phyloP scores from a whole-genome alignment of 2,888 invertebrate genomes.

The Hypena proboscidalis region DNA sequence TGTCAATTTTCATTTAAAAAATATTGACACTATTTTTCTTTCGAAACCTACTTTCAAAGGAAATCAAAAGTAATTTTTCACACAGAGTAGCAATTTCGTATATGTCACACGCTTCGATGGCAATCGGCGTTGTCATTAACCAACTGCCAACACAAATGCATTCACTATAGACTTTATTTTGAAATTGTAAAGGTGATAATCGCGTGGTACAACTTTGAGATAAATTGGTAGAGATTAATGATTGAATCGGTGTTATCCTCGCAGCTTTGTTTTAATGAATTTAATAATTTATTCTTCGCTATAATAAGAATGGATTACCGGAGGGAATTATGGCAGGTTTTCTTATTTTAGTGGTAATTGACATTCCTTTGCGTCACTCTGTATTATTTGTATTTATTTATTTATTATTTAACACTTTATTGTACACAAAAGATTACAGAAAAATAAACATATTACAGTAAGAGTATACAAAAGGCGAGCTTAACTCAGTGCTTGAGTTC shows the following conservation, averaged over 20 bases:
- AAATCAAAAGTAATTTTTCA: slow-evolving; percentile 59
- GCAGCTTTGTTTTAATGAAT: slow-evolving; percentile 38
- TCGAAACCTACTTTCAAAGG: slow-evolving; percentile 24
- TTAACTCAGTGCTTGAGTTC: too few relatives aligned
- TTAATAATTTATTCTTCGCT: slow-evolving; percentile 26
- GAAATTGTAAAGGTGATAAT: slow-evolving; percentile 7
- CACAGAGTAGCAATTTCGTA: slow-evolving; percentile 53
- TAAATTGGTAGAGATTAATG: slow-evolving; percentile 29
- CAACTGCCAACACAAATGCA: slow-evolving; percentile 18
- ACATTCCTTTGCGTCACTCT: slow-evolving; percentile 10
- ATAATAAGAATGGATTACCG: slow-evolving; percentile 16
- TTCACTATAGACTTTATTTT: not conserved
- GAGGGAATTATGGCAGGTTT: slow-evolving; percentile 11
- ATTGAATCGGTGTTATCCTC: slow-evolving; percentile 31
- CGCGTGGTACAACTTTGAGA: not conserved
- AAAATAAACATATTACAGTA: too few relatives aligned
- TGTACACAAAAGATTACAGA: too few relatives aligned
- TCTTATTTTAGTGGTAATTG: slow-evolving; percentile 10
- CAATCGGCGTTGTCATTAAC: slow-evolving; percentile 55
- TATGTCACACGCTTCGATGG: slow-evolving; percentile 58
- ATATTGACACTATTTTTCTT: too few relatives aligned
- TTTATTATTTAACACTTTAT: too few relatives aligned
- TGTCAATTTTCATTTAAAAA: too few relatives aligned
- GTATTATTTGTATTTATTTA: too few relatives aligned
- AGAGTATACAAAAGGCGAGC: too few relatives aligned